Conservation (phyloP, 1,140 invertebrate genomes). For the Drosophila subpulchrella region DNA sequence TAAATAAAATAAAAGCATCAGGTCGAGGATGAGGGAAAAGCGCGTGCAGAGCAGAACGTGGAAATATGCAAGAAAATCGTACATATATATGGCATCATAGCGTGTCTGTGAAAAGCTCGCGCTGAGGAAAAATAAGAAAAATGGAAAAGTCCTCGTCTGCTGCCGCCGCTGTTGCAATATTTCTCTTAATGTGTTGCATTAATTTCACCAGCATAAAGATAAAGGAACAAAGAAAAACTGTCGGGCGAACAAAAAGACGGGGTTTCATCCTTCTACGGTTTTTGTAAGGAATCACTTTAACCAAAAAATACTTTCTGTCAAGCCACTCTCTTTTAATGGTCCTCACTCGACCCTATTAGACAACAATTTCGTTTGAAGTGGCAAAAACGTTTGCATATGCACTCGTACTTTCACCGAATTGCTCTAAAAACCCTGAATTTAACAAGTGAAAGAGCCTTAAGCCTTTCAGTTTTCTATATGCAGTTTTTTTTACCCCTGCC, state of each 20-base stretch:
- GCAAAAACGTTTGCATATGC: constrained; percentile 14
- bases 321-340: constrained; percentile 39
- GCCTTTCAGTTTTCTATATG: constrained; percentile 14
- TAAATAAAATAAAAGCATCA: constrained; percentile 60
- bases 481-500: constrained; percentile 27
- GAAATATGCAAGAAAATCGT: constrained; percentile 66
- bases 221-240: constrained; percentile 63
- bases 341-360: constrained; percentile 52
- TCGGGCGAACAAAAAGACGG: constrained; percentile 24
- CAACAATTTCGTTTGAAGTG: constrained; percentile 33
- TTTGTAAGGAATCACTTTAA: constrained; percentile 58
- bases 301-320: constrained; percentile 43
- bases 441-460: not conserved
- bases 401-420: constrained; percentile 11
- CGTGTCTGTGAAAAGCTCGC: constrained; percentile 38
- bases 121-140: constrained; percentile 36
- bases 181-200: constrained; percentile 79
- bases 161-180: constrained; percentile 49
- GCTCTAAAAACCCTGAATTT: constrained; percentile 34
- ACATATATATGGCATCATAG: constrained; percentile 2
- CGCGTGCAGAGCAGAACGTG: constrained; percentile 57
- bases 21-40: constrained; percentile 41
- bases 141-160: constrained; percentile 31
- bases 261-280: not conserved
- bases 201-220: constrained; percentile 72